Base-by-base conservation (phyloP, 2,113 vertebrate genomes). In the Proterorhinus semilunaris region DNA sequence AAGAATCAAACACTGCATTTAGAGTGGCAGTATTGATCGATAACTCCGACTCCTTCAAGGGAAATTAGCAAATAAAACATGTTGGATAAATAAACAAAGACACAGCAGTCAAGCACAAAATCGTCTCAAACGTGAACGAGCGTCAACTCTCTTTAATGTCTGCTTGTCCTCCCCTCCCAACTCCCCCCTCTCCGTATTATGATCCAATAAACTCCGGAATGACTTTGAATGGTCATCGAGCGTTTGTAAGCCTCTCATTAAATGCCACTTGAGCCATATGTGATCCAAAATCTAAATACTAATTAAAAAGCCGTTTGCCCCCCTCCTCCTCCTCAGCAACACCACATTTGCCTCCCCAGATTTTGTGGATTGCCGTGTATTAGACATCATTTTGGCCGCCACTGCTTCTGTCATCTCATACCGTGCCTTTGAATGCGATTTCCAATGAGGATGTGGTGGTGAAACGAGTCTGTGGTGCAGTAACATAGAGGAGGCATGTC, bases 221-320 rank as follows among this genome's bases (percentile, higher is more conserved):
- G 75, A 81, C 81, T 87, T 82, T 86, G 68, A 90, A 77, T 86
- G 82, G 83, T 76, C 82, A 80, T 72, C 66, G 72, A 71, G 78
- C 72, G 78, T 72, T 77, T 81, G 79, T 80, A 87, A 75, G 81
- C 81, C 76, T 66, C 80, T 71, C 51, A 80, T 81, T 88, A 86
- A 90, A 90, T 86, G 77, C 76, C 84, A 84, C 80, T 83, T 69
- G 83, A 86, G 79, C 86, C 79, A 90, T 83, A 79, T 76, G 79
- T 71, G 67, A 75, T 47, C 72, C 55, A 53, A 80, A 90, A 87
- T 85, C 80, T 86, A 89, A 90, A 81, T 82, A 85, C 82, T 80
- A 81, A 91, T 89, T 87, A 87, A 88, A 89, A 87, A 82, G 69
- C 73, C 71, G 88, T 86, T 87, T 87, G 21, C 73, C 74, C 77